phyloP scores from a whole-genome alignment of 2,888 invertebrate genomes.

The Smittia sp. region DNA sequence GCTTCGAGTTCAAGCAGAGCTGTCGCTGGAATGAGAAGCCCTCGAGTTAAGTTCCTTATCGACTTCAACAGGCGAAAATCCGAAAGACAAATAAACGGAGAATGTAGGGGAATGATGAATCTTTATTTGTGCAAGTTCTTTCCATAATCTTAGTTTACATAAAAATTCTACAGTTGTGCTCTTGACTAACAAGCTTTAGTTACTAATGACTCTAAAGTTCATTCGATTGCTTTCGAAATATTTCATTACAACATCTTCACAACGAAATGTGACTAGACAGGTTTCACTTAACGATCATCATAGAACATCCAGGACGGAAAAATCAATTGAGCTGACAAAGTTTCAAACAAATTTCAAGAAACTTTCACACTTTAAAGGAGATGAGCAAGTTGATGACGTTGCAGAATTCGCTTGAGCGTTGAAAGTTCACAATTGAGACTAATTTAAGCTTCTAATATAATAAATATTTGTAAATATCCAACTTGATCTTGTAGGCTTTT shows the following conservation, averaged over 20 bases:
- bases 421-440: too few relatives aligned
- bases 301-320: too few relatives aligned
- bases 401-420: too few relatives aligned
- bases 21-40: background rate
- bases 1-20: background rate
- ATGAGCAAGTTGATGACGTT: too few relatives aligned
- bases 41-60: too few relatives aligned
- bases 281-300: background rate
- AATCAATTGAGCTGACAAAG: too few relatives aligned
- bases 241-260: background rate
- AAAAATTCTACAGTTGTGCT: slow-evolving; percentile 11
- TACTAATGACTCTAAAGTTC: background rate
- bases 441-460: too few relatives aligned
- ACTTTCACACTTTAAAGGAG: too few relatives aligned
- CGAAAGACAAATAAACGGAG: background rate
- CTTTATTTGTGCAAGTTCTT: slow-evolving; percentile 19
- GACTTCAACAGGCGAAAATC: too few relatives aligned
- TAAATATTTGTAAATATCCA: too few relatives aligned
- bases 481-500: too few relatives aligned
- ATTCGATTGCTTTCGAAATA: background rate
- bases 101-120: background rate
- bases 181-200: background rate
- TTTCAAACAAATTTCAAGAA: too few relatives aligned
- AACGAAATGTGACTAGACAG: slow-evolving; percentile 3
- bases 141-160: background rate